Conservation (phyloP, 2,888 invertebrate species). For the Maniola hyperantus region DNA sequence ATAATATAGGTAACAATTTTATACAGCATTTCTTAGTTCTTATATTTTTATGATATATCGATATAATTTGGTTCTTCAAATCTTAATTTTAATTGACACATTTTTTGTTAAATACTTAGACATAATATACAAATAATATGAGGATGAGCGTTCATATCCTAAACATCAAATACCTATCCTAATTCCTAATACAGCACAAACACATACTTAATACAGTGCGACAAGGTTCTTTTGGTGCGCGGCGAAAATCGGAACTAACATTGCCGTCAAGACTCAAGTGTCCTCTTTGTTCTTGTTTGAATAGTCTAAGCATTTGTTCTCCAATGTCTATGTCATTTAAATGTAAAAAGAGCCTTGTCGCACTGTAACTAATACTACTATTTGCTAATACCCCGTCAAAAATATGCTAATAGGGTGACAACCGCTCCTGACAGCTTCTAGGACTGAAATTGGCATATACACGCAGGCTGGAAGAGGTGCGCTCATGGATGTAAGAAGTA, state of each 20-base stretch:
- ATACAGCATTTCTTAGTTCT: neutral
- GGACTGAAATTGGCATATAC: too few species aligned
- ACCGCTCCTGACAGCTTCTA: too few species aligned
- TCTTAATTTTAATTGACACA: constrained; percentile 25
- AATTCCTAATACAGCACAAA: neutral
- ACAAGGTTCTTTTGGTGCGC: too few species aligned
- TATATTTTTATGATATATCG: constrained; percentile 11
- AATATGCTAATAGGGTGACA: neutral
- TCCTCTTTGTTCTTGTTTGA: too few species aligned
- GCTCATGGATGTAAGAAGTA: too few species aligned
- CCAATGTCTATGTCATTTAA: too few species aligned
- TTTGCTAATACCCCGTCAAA: neutral
- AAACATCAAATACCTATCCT: constrained; percentile 3
- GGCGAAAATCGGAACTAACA: too few species aligned
- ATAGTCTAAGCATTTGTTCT: too few species aligned
- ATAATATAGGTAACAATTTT: neutral
- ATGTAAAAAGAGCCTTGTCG: too few species aligned
- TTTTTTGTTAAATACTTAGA: constrained; percentile 22
- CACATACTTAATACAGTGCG: too few species aligned
- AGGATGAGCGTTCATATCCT: constrained; percentile 4
- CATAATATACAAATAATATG: neutral
- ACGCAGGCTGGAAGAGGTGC: too few species aligned
- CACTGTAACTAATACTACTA: neutral
- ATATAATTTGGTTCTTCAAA: constrained; percentile 18
- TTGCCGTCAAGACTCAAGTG: too few species aligned